Base-by-base conservation (phyloP, 2,888 invertebrate genomes). In the Tethea ocularis region DNA sequence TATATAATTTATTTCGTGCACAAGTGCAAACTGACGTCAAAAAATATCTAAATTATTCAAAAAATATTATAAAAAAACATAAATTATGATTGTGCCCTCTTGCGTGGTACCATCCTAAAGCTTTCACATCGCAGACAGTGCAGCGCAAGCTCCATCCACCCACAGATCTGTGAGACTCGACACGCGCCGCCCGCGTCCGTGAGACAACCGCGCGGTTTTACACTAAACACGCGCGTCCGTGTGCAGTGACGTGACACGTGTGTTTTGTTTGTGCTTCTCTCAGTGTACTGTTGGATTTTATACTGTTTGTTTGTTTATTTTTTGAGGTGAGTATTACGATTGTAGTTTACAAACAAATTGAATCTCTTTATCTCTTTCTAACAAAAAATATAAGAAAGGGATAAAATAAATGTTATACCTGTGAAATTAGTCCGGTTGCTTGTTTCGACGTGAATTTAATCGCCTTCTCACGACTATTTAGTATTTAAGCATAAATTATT, bases 121-220 rank as follows among this genome's bases (percentile, higher is more conserved):
- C 85, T 85, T 85, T 85, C 84, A 75, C 84, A 75, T 62, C 53
- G 33, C 46, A 29, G 59, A 26, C 52, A 60, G n/a, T n/a, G n/a
- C 56, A 56, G 54, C 55, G 60, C 58, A 66, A 63, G 67, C 65
- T 63, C 63, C 68, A n/a, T n/a, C n/a, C n/a, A n/a, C n/a, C 53
- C 68, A 69, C 62, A 67, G 64, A 61, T 67, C 62, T 68, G 60
- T 61, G 59, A 53, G 59, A 58, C 55, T 59, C 59, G 68, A 75
- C 68, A 74, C 69, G 63, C 51, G 60, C 0, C 59, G 65, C 74
- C 65, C 76, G 79, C 52, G 38, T 52, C 29, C 33, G 15, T 10
- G 41, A 1, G n/a, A 41, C 3, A 41, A 46, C 46, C 46, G 46
- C 46, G 46, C 46, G 46, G 46, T 46, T 20, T 10, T 10, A n/a